Conservation (phyloP, 2,888 invertebrate genomes). For the Kryphioiulus occultus region DNA sequence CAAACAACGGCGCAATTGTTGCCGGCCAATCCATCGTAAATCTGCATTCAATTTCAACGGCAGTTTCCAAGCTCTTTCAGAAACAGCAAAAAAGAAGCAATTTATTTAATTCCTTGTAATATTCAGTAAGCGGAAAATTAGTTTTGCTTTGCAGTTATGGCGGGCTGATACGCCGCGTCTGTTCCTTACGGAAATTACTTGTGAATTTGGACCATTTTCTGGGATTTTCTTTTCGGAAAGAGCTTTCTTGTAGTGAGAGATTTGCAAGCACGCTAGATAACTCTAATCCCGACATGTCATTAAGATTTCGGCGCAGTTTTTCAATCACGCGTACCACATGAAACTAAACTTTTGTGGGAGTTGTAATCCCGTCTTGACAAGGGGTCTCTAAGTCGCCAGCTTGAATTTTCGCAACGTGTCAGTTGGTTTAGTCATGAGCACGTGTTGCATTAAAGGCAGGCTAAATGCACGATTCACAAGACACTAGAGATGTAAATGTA, state of each 20-base stretch:
- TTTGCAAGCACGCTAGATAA: not conserved
- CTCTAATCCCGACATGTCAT: not conserved
- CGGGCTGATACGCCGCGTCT: not conserved
- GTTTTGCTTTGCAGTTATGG: not conserved
- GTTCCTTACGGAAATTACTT: not conserved
- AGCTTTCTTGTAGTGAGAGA: not conserved
- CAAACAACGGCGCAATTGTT: not conserved
- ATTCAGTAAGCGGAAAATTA: slow-evolving; percentile 5
- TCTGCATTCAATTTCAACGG: not conserved
- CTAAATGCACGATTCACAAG: too few relatives aligned
- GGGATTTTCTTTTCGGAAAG: not conserved
- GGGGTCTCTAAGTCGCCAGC: too few relatives aligned
- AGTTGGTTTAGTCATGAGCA: too few relatives aligned
- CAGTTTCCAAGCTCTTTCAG: not conserved
- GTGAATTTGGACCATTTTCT: not conserved
- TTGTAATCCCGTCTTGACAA: not conserved
- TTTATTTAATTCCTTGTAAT: not conserved
- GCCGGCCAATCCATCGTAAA: not conserved
- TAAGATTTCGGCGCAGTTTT: not conserved
- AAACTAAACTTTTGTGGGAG: not conserved
- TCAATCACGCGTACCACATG: not conserved
- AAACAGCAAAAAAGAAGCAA: not conserved
- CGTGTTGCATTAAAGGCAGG: too few relatives aligned
- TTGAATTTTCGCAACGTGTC: too few relatives aligned
- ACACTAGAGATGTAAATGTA: too few relatives aligned